phyloP scores from a whole-genome alignment of 2,113 vertebrate genomes.

The Prochilodus magdalenae region DNA sequence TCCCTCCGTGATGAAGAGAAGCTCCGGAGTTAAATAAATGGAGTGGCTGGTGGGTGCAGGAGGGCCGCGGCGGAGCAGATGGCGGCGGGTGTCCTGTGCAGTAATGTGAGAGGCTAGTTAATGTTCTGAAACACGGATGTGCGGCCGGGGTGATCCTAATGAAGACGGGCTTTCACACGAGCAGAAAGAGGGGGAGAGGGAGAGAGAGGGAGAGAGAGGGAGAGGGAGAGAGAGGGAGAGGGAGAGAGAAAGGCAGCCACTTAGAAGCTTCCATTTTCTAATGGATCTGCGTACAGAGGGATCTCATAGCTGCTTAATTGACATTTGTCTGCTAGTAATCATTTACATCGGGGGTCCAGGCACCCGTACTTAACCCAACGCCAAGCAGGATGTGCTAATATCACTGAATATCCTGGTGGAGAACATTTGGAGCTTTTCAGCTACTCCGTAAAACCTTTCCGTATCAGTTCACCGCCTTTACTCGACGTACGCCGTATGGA shows the following conservation, averaged over 20 bases:
- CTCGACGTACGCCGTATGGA: background rate
- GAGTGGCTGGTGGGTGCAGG: constrained; percentile 71
- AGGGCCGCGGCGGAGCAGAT: constrained; percentile 83
- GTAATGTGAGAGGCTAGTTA: constrained; percentile 87
- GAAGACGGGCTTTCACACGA: constrained; percentile 65
- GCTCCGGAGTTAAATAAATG: constrained; percentile 86
- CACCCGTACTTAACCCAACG: background rate
- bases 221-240: constrained; percentile 39
- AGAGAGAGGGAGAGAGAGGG: constrained; percentile 48
- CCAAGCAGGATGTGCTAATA: background rate
- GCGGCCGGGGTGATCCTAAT: constrained; percentile 70
- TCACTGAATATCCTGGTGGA: background rate
- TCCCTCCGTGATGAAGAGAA: constrained; percentile 80
- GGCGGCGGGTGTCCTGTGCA: constrained; percentile 81
- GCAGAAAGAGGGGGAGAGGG: constrained; percentile 51
- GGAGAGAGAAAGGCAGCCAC: constrained; percentile 42
- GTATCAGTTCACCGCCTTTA: background rate
- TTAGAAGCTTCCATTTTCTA: constrained; percentile 43
- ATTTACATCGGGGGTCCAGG: constrained; percentile 40
- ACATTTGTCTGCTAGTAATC: constrained; percentile 49
- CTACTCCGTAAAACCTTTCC: background rate
- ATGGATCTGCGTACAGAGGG: constrained; percentile 28
- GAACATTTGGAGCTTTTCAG: background rate
- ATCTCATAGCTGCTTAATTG: constrained; percentile 44
- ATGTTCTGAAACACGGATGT: constrained; percentile 82